A percentile compares a stretch with the other conserved stretches of the same genome.
Conservation (phyloP, 2,113 vertebrate genomes). For the Sinocyclocheilus anophthalmus region DNA sequence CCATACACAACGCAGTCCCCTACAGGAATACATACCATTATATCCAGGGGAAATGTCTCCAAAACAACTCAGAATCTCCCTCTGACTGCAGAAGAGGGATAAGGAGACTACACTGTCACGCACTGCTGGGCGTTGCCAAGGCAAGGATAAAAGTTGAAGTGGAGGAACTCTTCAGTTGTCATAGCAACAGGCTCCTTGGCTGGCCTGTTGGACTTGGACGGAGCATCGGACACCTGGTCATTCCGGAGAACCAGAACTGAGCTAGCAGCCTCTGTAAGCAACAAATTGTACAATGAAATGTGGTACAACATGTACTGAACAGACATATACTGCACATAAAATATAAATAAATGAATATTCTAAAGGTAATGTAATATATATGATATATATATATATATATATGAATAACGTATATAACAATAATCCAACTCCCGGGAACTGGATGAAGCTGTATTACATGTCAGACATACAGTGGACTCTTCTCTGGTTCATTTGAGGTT, state of each 20-base stretch:
- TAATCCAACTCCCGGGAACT: constrained; percentile 63
- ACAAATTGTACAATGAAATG: constrained; percentile 42
- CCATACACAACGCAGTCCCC: background rate
- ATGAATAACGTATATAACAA: constrained; percentile 59
- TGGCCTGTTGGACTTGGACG: constrained; percentile 44
- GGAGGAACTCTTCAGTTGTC: constrained; percentile 59
- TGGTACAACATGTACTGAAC: constrained; percentile 38
- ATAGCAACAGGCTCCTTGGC: constrained; percentile 50
- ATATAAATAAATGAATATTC: constrained; percentile 46
- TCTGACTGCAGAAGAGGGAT: constrained; percentile 44
- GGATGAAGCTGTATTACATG: constrained; percentile 79
- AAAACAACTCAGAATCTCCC: constrained; percentile 72
- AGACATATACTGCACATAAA: constrained; percentile 45
- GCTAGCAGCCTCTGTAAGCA: constrained; percentile 33
- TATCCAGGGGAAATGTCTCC: constrained; percentile 46
- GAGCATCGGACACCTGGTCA: constrained; percentile 52
- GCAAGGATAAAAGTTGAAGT: constrained; percentile 60
- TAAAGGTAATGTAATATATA: too few relatives aligned
- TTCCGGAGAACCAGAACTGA: constrained; percentile 41
- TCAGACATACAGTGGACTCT: constrained; percentile 73
- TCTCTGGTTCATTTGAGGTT: constrained; percentile 71
- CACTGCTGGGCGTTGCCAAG: constrained; percentile 60
- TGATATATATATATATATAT: constrained; percentile 12
- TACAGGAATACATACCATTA: constrained; percentile 12
- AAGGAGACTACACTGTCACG: constrained; percentile 52